Evolutionary conservation across 2,797 vertebrate species (phyloP).

Genomic region (Silurus aristotelis): DNA sequence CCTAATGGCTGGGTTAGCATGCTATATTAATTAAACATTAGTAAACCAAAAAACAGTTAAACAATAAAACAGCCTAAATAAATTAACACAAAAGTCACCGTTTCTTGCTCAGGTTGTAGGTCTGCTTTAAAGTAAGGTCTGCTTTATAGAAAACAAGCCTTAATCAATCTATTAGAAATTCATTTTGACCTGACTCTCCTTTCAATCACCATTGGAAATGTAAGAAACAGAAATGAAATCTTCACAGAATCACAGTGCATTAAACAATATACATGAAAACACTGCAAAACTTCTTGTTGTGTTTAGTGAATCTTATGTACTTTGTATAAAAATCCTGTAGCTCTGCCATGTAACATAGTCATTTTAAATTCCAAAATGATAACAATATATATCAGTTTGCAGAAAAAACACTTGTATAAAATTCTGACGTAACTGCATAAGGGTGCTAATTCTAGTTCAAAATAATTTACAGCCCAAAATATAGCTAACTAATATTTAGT

Average conservation of each 20-base stretch:
- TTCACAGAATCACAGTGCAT: not conserved
- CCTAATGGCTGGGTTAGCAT: too few species aligned
- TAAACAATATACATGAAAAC: not conserved
- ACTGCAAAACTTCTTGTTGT: not conserved
- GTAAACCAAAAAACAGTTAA: not conserved
- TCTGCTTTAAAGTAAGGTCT: not conserved
- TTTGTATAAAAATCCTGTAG: not conserved
- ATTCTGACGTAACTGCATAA: not conserved
- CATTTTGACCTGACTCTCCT: not conserved
- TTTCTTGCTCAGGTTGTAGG: not conserved
- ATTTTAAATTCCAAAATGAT: not conserved
- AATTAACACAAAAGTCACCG: not conserved
- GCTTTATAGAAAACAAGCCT: not conserved
- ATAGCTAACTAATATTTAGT: not conserved
- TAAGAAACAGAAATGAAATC: not conserved
- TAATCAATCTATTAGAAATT: not conserved
- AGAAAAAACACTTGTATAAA: not conserved
- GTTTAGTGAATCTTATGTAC: not conserved
- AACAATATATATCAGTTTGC: not conserved
- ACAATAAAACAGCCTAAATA: not conserved
- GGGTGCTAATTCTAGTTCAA: not conserved
- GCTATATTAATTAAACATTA: not conserved
- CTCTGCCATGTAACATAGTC: not conserved
- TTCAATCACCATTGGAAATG: not conserved
- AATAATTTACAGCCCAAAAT: not conserved